Evolutionary conservation across 2,797 vertebrate species (phyloP).

Genomic region (Monodelphis domestica): DNA sequence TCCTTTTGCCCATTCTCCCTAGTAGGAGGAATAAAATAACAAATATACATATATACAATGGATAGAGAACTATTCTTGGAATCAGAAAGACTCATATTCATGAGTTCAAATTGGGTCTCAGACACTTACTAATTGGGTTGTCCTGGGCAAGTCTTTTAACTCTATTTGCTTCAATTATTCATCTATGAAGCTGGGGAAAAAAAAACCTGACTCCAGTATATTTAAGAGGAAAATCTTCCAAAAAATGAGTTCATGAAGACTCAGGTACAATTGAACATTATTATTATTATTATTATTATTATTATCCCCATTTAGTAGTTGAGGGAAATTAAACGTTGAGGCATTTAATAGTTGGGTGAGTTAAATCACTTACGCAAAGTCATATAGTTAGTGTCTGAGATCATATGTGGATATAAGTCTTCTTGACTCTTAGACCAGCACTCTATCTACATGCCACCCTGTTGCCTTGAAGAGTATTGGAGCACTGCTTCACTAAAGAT

Average conservation of each 20-base stretch:
- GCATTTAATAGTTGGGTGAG: background rate
- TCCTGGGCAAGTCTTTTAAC: too few relatives aligned
- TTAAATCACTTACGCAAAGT: background rate
- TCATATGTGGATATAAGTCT: background rate
- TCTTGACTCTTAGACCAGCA: background rate
- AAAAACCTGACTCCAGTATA: too few relatives aligned
- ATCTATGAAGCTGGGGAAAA: too few relatives aligned
- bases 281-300: background rate
- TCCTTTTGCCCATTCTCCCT: background rate
- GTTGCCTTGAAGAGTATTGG: background rate
- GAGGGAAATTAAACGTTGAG: too few relatives aligned
- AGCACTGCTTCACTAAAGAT: background rate
- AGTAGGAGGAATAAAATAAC: background rate
- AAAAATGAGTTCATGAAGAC: too few relatives aligned
- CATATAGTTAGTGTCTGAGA: background rate
- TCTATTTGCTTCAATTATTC: too few relatives aligned
- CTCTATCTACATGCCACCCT: background rate
- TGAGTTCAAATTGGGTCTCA: too few relatives aligned
- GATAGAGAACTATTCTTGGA: too few relatives aligned
- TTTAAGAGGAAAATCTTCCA: too few relatives aligned
- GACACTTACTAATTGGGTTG: too few relatives aligned
- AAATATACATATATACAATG: background rate
- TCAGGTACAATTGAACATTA: too few relatives aligned
- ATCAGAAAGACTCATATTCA: too few relatives aligned
- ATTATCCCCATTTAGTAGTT: background rate